Evolutionary conservation across 2,888 invertebrate genomes (phyloP).

Genomic region (Drosophila rubida): DNA sequence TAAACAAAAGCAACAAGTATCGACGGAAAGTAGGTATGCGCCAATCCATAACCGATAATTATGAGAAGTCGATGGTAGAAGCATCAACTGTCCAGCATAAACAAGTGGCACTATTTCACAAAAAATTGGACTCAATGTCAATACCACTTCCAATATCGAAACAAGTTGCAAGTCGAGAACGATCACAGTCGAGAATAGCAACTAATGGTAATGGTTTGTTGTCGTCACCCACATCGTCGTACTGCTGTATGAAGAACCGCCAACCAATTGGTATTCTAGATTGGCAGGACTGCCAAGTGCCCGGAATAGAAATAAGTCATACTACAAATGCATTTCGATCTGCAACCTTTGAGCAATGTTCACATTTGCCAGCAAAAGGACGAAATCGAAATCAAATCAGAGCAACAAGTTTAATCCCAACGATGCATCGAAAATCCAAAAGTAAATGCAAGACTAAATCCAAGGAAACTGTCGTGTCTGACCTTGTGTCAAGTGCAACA

Average conservation of each 20-base stretch:
- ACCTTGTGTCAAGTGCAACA: neutral
- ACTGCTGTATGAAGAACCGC: conserved; percentile 8
- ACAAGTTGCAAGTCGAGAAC: neutral
- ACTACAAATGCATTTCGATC: conserved; percentile 16
- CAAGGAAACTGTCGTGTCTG: neutral
- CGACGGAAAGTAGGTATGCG: neutral
- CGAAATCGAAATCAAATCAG: conserved; percentile 30
- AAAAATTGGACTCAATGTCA: conserved; percentile 1
- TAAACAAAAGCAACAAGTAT: conserved; percentile 3
- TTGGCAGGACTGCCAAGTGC: conserved; percentile 2
- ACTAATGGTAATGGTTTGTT: conserved; percentile 3
- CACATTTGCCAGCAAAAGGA: conserved; percentile 40
- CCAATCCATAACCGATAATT: neutral
- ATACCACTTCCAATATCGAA: conserved; percentile 1
- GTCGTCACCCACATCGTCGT: neutral
- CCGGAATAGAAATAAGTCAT: neutral
- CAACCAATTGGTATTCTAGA: neutral
- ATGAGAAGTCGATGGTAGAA: conserved; percentile 1
- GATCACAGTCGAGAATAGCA: neutral
- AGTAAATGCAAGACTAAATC: conserved; percentile 60
- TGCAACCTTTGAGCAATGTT: conserved; percentile 23
- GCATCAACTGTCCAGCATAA: neutral
- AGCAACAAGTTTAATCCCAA: conserved; percentile 28
- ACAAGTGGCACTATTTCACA: neutral
- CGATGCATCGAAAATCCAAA: conserved; percentile 66